Evolutionary conservation across 2,113 vertebrate species (phyloP).

Genomic region (Albula goreensis): DNA sequence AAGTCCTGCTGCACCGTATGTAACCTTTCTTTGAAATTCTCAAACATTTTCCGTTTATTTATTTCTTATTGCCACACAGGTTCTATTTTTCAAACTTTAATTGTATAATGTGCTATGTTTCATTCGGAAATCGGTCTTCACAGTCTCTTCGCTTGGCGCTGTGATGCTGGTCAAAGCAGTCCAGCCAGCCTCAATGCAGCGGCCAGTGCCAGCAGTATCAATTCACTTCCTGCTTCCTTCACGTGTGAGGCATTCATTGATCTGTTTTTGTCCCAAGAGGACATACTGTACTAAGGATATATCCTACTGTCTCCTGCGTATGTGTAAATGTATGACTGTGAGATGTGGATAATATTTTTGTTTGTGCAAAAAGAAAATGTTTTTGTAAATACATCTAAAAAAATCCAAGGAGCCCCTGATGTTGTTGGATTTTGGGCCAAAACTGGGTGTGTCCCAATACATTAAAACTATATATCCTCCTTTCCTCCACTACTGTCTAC

Average conservation of each 20-base stretch:
- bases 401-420: too few relatives aligned
- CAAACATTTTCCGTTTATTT: conserved; percentile 61
- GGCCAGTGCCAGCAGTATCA: background rate
- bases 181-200: background rate
- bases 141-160: background rate
- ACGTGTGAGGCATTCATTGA: background rate
- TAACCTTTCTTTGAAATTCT: conserved; percentile 72
- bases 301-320: background rate
- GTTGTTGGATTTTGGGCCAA: too few relatives aligned
- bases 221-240: conserved; percentile 7
- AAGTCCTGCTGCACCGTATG: conserved; percentile 78
- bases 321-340: background rate
- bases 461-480: too few relatives aligned
- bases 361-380: too few relatives aligned
- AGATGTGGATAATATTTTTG: too few relatives aligned
- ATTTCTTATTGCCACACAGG: background rate
- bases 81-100: background rate
- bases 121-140: background rate
- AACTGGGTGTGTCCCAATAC: too few relatives aligned
- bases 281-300: background rate
- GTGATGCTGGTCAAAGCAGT: background rate
- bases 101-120: background rate
- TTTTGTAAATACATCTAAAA: too few relatives aligned
- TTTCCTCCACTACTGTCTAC: too few relatives aligned
- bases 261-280: background rate